Conservation (phyloP, 2,888 invertebrate species). For the Abrostola triplasia region DNA sequence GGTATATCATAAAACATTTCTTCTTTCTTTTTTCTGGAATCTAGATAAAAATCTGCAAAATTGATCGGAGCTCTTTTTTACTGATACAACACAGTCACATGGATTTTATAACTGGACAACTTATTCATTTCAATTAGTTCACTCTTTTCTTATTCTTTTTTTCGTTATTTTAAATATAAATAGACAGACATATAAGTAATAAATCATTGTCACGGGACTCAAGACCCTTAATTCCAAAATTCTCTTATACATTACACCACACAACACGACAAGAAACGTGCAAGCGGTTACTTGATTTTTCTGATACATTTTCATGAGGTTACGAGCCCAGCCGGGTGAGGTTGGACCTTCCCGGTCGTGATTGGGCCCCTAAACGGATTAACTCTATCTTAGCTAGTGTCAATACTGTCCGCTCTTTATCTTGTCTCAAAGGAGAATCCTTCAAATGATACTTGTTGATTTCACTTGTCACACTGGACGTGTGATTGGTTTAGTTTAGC, state of each 20-base stretch:
- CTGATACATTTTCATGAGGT: conserved; percentile 88
- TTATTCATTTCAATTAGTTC: no score
- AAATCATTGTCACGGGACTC: no score
- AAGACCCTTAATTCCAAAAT: neutral
- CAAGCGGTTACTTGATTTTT: conserved; percentile 83
- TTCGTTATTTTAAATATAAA: no score
- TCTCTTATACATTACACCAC: conserved; percentile 63
- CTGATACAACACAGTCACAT: no score
- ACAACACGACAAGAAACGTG: conserved; percentile 64
- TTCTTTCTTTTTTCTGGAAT: no score
- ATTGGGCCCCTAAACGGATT: conserved; percentile 80
- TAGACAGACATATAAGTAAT: no score
- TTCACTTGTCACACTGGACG: conserved; percentile 3
- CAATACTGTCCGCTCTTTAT: conserved; percentile 37
- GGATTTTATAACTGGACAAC: no score
- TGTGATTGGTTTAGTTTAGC: no score
- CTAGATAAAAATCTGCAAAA: no score
- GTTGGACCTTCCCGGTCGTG: conserved; percentile 65
- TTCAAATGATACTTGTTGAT: conserved; percentile 50
- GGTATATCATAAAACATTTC: no score
- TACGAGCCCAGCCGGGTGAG: conserved; percentile 66
- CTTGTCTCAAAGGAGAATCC: conserved; percentile 32
- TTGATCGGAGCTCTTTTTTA: no score
- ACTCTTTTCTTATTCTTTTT: no score
- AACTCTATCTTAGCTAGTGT: conserved; percentile 66